Conservation (phyloP, 2,797 vertebrate species). For the Hapalemur alaotrensis region DNA sequence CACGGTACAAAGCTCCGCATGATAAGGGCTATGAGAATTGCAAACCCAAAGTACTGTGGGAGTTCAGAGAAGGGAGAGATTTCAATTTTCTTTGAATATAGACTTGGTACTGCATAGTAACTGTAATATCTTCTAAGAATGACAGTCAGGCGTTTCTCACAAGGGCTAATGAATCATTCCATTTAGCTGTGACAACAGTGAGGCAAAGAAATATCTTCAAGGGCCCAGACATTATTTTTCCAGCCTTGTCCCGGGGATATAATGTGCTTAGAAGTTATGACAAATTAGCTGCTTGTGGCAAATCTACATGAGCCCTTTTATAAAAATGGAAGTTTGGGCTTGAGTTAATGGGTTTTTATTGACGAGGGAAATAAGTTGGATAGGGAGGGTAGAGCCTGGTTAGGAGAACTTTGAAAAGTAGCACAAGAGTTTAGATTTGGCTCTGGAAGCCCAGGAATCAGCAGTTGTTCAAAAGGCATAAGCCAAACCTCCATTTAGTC, state of each 20-base stretch:
- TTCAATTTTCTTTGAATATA: constrained; percentile 69
- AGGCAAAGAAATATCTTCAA: constrained; percentile 71
- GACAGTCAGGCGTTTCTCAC: constrained; percentile 58
- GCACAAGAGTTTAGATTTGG: not conserved
- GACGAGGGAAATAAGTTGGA: constrained; percentile 37
- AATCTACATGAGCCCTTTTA: constrained; percentile 63
- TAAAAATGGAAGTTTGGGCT: constrained; percentile 50
- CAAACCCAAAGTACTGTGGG: not conserved
- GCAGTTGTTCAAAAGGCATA: not conserved
- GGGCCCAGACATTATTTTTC: constrained; percentile 64
- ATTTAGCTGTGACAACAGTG: constrained; percentile 69
- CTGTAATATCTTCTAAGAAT: constrained; percentile 56
- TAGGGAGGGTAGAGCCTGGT: not conserved
- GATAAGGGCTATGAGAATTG: not conserved
- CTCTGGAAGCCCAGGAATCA: not conserved
- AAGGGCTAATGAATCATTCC: constrained; percentile 68
- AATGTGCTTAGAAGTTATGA: constrained; percentile 67
- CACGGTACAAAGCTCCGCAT: not conserved
- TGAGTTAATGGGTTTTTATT: constrained; percentile 62
- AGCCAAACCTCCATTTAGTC: not conserved
- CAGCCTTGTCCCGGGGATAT: constrained; percentile 29
- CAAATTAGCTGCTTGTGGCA: constrained; percentile 66
- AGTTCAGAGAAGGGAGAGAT: constrained; percentile 50
- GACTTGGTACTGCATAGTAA: constrained; percentile 47
- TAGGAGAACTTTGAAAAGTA: constrained; percentile 42